Percentiles rank a stretch among this genome's conserved stretches.
phyloP scores from a whole-genome alignment of 2,888 invertebrate species.

The Polydrusus cervinus region DNA sequence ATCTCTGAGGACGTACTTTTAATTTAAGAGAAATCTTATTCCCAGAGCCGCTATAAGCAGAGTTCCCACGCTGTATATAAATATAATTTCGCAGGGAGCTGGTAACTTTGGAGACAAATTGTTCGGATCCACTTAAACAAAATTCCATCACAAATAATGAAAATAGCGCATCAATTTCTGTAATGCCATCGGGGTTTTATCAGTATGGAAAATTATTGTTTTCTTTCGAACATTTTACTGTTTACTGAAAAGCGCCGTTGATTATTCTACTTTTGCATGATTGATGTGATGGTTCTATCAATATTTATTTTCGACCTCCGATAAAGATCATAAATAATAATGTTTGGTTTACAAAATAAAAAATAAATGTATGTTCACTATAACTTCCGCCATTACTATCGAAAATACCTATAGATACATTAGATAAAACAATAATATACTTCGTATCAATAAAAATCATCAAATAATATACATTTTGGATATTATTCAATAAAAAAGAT shows the following conservation, averaged over 20 bases:
- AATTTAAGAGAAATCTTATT: too few species aligned
- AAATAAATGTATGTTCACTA: background rate
- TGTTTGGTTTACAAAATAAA: background rate
- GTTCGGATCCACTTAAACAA: too few species aligned
- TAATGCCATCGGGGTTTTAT: too few species aligned
- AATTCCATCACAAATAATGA: background rate
- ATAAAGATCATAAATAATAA: background rate
- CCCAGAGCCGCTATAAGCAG: too few species aligned
- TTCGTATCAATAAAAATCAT: background rate
- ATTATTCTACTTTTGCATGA: background rate
- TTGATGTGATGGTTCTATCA: background rate
- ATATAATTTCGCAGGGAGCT: too few species aligned
- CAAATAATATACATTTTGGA: background rate
- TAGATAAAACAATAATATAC: background rate
- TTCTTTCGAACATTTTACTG: background rate
- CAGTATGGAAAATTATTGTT: too few species aligned
- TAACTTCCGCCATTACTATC: background rate
- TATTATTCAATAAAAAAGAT: background rate
- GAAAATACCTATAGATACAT: background rate
- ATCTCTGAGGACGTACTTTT: too few species aligned
- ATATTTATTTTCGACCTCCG: background rate
- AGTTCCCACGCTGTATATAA: too few species aligned
- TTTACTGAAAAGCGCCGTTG: background rate
- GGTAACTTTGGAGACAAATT: too few species aligned
- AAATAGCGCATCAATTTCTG: background rate